Conservation (phyloP, 2,113 vertebrate genomes). For the Syngnathus floridae region DNA sequence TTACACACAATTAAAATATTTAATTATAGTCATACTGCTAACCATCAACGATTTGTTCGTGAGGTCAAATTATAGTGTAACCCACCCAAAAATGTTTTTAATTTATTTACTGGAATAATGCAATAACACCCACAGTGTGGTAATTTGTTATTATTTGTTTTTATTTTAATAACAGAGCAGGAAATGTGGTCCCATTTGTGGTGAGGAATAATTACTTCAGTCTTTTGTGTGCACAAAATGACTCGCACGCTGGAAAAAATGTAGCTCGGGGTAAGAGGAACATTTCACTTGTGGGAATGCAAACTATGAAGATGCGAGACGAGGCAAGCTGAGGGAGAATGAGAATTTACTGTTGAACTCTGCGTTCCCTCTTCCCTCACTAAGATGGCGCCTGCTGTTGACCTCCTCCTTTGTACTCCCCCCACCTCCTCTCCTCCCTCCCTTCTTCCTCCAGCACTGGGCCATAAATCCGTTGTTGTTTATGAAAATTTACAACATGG, state of each 20-base stretch:
- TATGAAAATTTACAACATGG: conserved; percentile 99
- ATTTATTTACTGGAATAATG: background rate
- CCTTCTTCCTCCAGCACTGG: conserved; percentile 74
- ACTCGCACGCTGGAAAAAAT: too few species aligned
- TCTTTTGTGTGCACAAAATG: background rate
- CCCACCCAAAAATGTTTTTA: background rate
- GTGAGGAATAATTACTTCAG: background rate
- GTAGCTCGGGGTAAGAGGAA: too few species aligned
- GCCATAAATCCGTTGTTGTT: conserved; percentile 99
- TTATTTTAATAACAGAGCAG: background rate
- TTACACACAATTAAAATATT: background rate
- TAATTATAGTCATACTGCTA: background rate
- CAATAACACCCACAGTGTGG: too few species aligned
- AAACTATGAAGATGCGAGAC: conserved; percentile 29
- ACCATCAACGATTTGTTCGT: background rate
- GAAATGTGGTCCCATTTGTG: background rate
- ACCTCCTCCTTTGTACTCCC: conserved; percentile 49
- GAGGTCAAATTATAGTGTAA: background rate
- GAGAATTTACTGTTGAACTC: conserved; percentile 59
- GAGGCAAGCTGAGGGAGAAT: conserved; percentile 46
- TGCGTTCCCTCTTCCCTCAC: conserved; percentile 65
- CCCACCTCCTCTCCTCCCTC: background rate
- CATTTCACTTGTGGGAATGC: background rate
- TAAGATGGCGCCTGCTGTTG: conserved; percentile 95
- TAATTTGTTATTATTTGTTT: background rate